Evolutionary conservation across 2,888 invertebrate genomes (phyloP), one percentile per base, ranked within the genome.

Genomic region (Scrobipalpa costella): DNA sequence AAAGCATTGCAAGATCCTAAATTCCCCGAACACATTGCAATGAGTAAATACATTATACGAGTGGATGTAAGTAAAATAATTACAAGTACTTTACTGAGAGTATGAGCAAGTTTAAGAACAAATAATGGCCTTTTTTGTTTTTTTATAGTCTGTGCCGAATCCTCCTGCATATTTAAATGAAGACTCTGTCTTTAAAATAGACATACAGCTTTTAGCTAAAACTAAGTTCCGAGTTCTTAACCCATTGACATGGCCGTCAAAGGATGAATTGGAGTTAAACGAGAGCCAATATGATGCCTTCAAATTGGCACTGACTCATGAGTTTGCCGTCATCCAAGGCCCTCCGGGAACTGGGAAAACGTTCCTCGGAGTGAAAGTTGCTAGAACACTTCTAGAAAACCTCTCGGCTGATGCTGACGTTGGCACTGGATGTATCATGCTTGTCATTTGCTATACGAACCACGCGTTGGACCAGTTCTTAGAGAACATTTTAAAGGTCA

Each of bases 331-430:
- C 0, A 95, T 97, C 69, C 97, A 97, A 85, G 97, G 97, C 0
- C 97, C 97, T 0, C 97, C 97, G 0, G 97, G 97, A 3, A 97
- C 97, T 0, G 97, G 97, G 0, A 97, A 97, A 88, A 96, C 97
- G 0, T 95, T 92, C 78, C 81, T 97, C 9, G 96, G 96, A 0
- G 87, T 96, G 5, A 94, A 95, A 85, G 92, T 97, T 17, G 94
- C 95, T 0, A 85, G 93, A 70, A 90, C 93, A 0, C 78, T 97
- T n/a, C 75, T 96, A 7, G 74, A 92, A 62, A 96, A 95, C 76
- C 60, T 85, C 21, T 71, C 77, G 11, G 6, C 64, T 7, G 15
- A 47, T 0, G n/a, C n/a, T n/a, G n/a, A n/a, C n/a, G n/a, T n/a
- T n/a, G 61, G 57, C 0, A 49, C 64, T 11, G 2, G 65, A 72